Base-by-base conservation (phyloP, 2,797 vertebrate genomes). In the Sebastes minor region DNA sequence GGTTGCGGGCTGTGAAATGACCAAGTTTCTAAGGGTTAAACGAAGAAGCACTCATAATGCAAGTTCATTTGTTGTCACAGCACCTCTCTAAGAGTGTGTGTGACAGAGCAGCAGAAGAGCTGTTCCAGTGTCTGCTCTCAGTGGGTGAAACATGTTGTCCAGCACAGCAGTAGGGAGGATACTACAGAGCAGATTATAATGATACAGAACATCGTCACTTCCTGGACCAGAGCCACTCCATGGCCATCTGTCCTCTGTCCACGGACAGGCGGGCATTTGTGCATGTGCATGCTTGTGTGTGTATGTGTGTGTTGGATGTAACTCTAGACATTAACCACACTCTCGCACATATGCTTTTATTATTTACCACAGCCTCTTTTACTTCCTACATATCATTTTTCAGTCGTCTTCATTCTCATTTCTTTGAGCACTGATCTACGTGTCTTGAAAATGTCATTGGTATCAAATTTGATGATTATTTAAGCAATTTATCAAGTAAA, bases 201-300 rank as follows among this genome's bases (percentile, higher is more conserved):
- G 93, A 95, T 92, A 90, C 91, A 91, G 88, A 93, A 85, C 89
- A 87, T 91, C 88, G 92, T 93, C 93, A 92, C 91, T 94, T 91
- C 86, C 93, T 96, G 95, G 94, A 94, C 79, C 77, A 64, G 76
- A 91, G 94, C 94, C 94, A 95, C 85, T 88, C 81, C 7, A 3
- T 62, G 55, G 85, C 95, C 95, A 95, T 96, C 95, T 96, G 95
- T 95, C 93, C 92, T 89, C 90, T 86, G 90, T 95, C 90, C 94
- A 81, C 68, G 89, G 91, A 92, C 93, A 91, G 93, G 78, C 74
- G 77, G 82, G 75, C 74, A 74, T 89, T 80, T 87, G 63, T 85
- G 74, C 49, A 53, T 55, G 52, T 85, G 67, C 80, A 59, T 69
- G 53, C 74, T 61, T 84, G 68, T 88, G 64, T 55, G 59, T 84